Evolutionary conservation across 2,113 vertebrate species (phyloP), one percentile per base, ranked within the genome.

Genomic region (Larimichthys crocea): DNA sequence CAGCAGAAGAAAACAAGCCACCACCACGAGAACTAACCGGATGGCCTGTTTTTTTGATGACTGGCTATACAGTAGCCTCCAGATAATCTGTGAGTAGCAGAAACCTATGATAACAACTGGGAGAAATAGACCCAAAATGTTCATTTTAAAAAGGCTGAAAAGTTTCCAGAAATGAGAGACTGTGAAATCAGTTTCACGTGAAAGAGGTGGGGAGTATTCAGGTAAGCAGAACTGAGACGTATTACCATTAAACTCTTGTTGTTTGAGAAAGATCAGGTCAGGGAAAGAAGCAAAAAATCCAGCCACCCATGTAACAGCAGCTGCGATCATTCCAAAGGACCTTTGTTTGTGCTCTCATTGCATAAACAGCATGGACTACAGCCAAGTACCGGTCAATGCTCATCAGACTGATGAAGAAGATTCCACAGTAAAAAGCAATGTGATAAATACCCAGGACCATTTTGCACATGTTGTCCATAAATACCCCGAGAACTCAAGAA

Each of bases 361-460:
- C 95, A 63, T 96, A 96, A 82, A 98, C 92, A 0, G 96, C 96
- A 0, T 97, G 96, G 15, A 99, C 97, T 3, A 99, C 96, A 3
- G 97, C 97, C 92, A 98, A 86, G 79, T 98, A 99, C 11, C 96
- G 92, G 71, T 99, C 97, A 0, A 98, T 66, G 20, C 97, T 97
- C 95, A 99, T 89, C n/a, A 98, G 92, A 80, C 95, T 94, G 48
- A 97, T 95, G 83, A 99, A 98, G 11, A 98, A 97, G 78, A 96
- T 96, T 1, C 96, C 96, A 0, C 95, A 91, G 80, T 97, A 98
- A 74, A 96, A 97, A 31, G 96, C 96, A 0, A 96, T 64, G 1
- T 94, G 40, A 72, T 97, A 97, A 35, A 93, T 4, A 2, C 94
- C 93, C 0, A 96, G 94, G 19, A 97, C 89, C 0, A 95, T 19